Conservation (phyloP, 1,140 invertebrate genomes). For the Schlechtendalia chinensis region DNA sequence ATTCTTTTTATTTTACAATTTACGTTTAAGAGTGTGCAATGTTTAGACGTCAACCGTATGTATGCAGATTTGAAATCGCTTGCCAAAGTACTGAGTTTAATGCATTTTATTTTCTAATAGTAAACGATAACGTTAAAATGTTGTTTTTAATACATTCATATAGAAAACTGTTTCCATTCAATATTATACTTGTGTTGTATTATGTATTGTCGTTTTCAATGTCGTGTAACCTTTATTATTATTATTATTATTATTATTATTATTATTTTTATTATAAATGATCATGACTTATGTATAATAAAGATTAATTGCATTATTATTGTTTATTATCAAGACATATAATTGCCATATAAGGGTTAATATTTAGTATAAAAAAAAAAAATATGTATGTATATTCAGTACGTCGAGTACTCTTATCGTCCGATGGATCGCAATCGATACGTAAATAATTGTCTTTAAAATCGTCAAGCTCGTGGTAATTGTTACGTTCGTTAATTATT, state of each 20-base stretch:
- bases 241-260: too few species aligned
- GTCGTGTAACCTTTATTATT: not conserved
- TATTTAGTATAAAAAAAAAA: conserved; percentile 9
- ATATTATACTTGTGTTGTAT: not conserved
- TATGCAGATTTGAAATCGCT: conserved; percentile 32
- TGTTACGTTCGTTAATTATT: too few species aligned
- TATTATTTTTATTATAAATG: not conserved
- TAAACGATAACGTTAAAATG: conserved; percentile 27
- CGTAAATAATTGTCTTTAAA: too few species aligned
- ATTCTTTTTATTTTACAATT: too few species aligned
- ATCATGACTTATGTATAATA: not conserved
- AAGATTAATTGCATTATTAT: conserved; percentile 34
- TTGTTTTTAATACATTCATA: not conserved
- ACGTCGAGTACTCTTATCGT: conserved; percentile 5
- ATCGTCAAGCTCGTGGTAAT: too few species aligned
- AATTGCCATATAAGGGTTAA: conserved; percentile 43
- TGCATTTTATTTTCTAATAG: conserved; percentile 24
- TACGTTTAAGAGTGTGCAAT: conserved; percentile 3
- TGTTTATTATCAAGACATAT: conserved; percentile 30
- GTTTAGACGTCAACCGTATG: conserved; percentile 23
- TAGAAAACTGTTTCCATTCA: not conserved
- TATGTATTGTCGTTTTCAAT: not conserved
- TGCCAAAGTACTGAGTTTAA: conserved; percentile 42
- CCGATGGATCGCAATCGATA: too few species aligned
- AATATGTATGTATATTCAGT: not conserved